A percentile compares a stretch with the other conserved stretches of the same genome.
phyloP scores from a whole-genome alignment of 2,797 vertebrate genomes.

The Pantherophis alleghaniensis region DNA sequence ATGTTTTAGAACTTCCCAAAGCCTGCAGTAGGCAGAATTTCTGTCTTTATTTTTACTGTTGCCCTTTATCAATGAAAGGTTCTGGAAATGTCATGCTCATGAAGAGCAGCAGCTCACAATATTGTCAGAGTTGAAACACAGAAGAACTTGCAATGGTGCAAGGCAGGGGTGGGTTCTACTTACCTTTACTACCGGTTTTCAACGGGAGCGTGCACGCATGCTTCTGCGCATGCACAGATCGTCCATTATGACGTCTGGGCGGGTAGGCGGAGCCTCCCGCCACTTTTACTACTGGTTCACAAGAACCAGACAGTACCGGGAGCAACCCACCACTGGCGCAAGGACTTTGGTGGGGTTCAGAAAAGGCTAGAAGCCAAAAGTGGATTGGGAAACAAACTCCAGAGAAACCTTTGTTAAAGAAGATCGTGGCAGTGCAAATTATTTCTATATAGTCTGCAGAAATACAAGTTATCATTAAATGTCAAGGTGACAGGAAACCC shows the following conservation, averaged over 20 bases:
- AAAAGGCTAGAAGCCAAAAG: background rate
- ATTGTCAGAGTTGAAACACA: background rate
- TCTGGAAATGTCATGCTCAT: background rate
- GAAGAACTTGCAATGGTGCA: no score
- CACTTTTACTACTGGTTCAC: no score
- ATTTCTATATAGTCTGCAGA: background rate
- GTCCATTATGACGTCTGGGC: no score
- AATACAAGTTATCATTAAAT: background rate
- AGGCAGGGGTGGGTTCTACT: background rate
- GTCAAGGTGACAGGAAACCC: background rate
- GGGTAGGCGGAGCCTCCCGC: no score
- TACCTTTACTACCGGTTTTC: no score
- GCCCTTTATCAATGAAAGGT: background rate
- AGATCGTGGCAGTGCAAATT: background rate
- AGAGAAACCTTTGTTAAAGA: background rate
- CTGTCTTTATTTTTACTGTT: background rate
- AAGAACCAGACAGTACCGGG: no score
- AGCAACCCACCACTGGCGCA: no score
- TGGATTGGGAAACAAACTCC: background rate
- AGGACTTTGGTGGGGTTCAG: background rate
- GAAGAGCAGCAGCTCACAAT: background rate
- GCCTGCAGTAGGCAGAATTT: background rate
- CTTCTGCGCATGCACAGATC: no score
- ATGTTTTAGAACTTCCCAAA: background rate
- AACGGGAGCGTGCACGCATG: rapidly evolving